Evolutionary conservation across 2,797 vertebrate species (phyloP), one percentile per base, ranked within the genome.

Genomic region (Gymnodraco acuticeps): DNA sequence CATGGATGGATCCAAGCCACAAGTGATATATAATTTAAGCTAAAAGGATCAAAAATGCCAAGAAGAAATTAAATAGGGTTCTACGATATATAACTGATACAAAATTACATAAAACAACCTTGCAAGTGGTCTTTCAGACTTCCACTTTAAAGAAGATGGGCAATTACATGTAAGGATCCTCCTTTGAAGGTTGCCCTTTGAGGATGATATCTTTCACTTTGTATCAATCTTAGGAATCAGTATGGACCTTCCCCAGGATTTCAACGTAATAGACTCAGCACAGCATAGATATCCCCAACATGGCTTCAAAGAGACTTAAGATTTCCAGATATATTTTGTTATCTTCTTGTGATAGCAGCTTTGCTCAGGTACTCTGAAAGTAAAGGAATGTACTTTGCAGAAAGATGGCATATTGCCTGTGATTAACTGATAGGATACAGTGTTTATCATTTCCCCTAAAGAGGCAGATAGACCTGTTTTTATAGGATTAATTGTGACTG

Each of bases 131-230:
- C 69, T 80, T 65, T 75, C 70, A 82, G 59, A 73, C 74, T 73
- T 47, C 65, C 38, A 38, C 84, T 85, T 65, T 64, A 67, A 86
- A 75, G 80, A 82, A 80, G 83, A 83, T 56, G 47, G 73, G 84
- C 86, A 91, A 92, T 93, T 89, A 90, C 73, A 68, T 80, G 77
- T 69, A 54, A 72, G 70, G 77, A 82, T 75, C 48, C 51, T 69
- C 75, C 84, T 94, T 93, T 94, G 90, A 93, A 92, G 87, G 77
- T 80, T 60, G 73, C 73, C 81, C 90, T 94, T 92, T 92, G 90
- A 93, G 90, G 83, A 87, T 77, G 48, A 70, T 88, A 85, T 92
- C 83, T 92, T 84, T 80, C 69, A 72, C 83, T 88, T 77, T 78
- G 77, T 76, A 90, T 91, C 85, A 90, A 87, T 87, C 87, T 86